Evolutionary conservation across 2,888 invertebrate species (phyloP), one percentile per base, ranked within the genome.

Genomic region (Mactromeris polynyma): DNA sequence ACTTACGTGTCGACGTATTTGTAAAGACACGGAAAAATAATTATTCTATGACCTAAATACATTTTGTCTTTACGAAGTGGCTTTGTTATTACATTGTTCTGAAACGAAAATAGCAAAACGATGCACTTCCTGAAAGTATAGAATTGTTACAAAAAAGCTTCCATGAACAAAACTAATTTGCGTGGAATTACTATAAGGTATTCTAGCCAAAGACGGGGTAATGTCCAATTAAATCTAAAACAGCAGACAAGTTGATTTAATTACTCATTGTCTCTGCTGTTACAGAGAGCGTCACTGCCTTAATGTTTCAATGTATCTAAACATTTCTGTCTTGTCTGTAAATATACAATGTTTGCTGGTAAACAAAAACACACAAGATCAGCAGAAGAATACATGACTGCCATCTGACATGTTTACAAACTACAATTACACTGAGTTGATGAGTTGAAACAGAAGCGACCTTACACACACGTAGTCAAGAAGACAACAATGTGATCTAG

Each of bases 191-290:
- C 58, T 26, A 26, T 2, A n/a, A 64, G 21, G 58, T 64, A 26
- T 64, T 64, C 58, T 26, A 64, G 58, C n/a, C 58, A 64, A 26
- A 58, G 58, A 58, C 26, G 26, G 26, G 26, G 58, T 26, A 73
- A 73, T 73, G 73, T 73, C 73, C 73, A 73, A 73, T 73, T 73
- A 73, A 73, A 73, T 11, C 36, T 73, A 73, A 33, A 26, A 21
- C 58, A 36, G 3, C 73, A 73, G 73, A 73, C 73, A 73, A 33
- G 19, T 33, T 73, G 73, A 73, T 73, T 73, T 33, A 73, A 73
- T 73, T 73, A 36, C 73, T 33, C 33, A 31, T 17, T 73, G 31
- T 64, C 26, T 64, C 58, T 64, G 21, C 11, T 64, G 46, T 64
- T 64, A 58, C 58, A 26, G 58, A 26, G 7, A 58, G 21, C n/a